These are phyloP conservation scores for Neostethus bicornis DNA, from an alignment of 2,797 vertebrate species.

Conservation along the genomic window DNA sequence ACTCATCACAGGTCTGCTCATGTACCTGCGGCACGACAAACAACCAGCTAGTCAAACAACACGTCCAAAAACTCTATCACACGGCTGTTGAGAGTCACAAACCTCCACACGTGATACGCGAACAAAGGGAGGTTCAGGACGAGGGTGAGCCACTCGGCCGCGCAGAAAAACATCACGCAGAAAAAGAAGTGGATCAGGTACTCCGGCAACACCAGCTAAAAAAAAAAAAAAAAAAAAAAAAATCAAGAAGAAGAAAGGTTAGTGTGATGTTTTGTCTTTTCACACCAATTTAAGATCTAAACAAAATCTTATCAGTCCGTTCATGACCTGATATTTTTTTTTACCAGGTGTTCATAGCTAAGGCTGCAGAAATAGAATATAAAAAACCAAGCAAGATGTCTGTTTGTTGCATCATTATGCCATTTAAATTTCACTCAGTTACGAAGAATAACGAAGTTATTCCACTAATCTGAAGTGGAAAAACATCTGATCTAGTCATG, in stretches of 20 bases:
- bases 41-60: neutral
- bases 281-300: too few species aligned
- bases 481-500: neutral
- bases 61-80: too few species aligned
- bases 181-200: slow-evolving; percentile 99
- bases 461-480: too few species aligned
- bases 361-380: neutral
- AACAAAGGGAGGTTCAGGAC: slow-evolving; percentile 95
- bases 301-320: neutral
- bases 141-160: slow-evolving; percentile 97
- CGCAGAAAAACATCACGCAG: slow-evolving; percentile 99
- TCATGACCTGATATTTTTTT: too few species aligned
- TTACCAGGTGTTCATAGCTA: neutral
- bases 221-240: slow-evolving; percentile 1
- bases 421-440: too few species aligned
- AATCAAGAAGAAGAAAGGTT: neutral
- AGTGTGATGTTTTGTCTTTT: too few species aligned
- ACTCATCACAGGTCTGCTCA: slow-evolving; percentile 96
- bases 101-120: slow-evolving; percentile 99
- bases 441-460: slow-evolving; percentile 3
- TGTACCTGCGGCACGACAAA: slow-evolving; percentile 48
- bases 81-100: too few species aligned
- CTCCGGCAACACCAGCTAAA: slow-evolving; percentile 96
- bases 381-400: neutral
- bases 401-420: neutral